Conservation (phyloP, 1,140 invertebrate species). For the Piezodorus guildinii region DNA sequence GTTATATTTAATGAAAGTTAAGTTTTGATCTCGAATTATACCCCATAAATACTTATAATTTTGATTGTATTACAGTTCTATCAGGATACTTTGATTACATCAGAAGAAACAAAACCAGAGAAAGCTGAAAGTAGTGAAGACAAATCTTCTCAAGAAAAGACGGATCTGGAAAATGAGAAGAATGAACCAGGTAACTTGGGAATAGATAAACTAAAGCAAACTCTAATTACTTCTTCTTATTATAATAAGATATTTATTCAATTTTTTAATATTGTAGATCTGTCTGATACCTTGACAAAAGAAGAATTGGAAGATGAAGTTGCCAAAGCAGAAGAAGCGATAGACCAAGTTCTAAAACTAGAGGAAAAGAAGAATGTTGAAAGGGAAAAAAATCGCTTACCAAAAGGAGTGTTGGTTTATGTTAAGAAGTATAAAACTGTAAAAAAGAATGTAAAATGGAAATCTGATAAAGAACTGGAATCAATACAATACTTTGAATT, state of each 20-base stretch:
- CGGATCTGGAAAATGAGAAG: too few relatives aligned
- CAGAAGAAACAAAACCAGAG: slow-evolving; percentile 23
- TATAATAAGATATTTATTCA: not conserved
- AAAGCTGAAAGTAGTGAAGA: not conserved
- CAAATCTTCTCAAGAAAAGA: too few relatives aligned
- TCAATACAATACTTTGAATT: slow-evolving; percentile 80
- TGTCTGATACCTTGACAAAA: slow-evolving; percentile 17
- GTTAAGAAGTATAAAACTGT: slow-evolving; percentile 54
- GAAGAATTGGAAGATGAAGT: slow-evolving; percentile 25
- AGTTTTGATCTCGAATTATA: too few relatives aligned
- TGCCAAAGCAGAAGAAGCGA: slow-evolving; percentile 29
- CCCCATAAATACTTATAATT: too few relatives aligned
- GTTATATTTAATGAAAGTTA: too few relatives aligned
- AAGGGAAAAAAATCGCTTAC: slow-evolving; percentile 33
- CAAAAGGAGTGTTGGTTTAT: slow-evolving; percentile 51
- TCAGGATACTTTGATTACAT: slow-evolving; percentile 72
- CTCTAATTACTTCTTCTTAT: not conserved
- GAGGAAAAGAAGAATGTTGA: slow-evolving; percentile 25
- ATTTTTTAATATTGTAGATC: not conserved
- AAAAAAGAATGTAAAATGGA: slow-evolving; percentile 75
- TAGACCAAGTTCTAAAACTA: slow-evolving; percentile 25
- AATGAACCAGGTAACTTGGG: too few relatives aligned
- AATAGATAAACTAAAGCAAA: not conserved
- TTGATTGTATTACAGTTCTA: slow-evolving; percentile 53
- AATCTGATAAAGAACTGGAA: slow-evolving; percentile 62